Base-by-base conservation (phyloP, 2,797 vertebrate species). In the Sebastes kiyomatsui region DNA sequence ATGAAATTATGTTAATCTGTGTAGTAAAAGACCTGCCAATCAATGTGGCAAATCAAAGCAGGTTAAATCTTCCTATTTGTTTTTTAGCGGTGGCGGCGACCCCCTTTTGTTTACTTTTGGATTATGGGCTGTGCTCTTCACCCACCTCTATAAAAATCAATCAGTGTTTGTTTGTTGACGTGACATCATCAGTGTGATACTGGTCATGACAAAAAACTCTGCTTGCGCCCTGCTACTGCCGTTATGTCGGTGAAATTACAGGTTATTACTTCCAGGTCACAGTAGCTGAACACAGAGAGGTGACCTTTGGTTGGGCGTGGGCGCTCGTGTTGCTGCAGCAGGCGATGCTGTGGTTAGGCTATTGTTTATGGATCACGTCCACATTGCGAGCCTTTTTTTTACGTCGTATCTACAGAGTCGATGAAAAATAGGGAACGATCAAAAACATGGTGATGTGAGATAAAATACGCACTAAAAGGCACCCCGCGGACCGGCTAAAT, bases 181-280 rank as follows among this genome's bases (percentile, higher is more conserved):
- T 70, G 81, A 76, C 77, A 80, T 46, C 81, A 81, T 68, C 59
- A 67, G 6, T 67, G 67, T 72, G 71, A 64, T 74, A 68, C 59
- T 42, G 75, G 30, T 55, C 61, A 72, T 35, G 14, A 67, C n/a
- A 75, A 32, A 35, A 55, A 22, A 65, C 60, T 83, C 81, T 76
- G 56, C 65, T 85, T 73, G 73, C 73, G 28, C 62, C 42, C 58
- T 71, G 78, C 54, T 71, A 71, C 77, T 66, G 72, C 73, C 56
- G 72, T 79, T 83, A 88, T 82, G 77, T 54, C 35, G 77, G 59
- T 81, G 62, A 89, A 82, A 93, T 89, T 87, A 83, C 83, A 85
- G 82, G 85, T 83, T 82, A 80, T 94, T 93, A 90, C 88, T 91
- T 93, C 81, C 87, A 91, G 90, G 89, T 93, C 91, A 91, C 67